phyloP scores from a whole-genome alignment of 2,797 vertebrate species.

The Euphonia xanthogaster region DNA sequence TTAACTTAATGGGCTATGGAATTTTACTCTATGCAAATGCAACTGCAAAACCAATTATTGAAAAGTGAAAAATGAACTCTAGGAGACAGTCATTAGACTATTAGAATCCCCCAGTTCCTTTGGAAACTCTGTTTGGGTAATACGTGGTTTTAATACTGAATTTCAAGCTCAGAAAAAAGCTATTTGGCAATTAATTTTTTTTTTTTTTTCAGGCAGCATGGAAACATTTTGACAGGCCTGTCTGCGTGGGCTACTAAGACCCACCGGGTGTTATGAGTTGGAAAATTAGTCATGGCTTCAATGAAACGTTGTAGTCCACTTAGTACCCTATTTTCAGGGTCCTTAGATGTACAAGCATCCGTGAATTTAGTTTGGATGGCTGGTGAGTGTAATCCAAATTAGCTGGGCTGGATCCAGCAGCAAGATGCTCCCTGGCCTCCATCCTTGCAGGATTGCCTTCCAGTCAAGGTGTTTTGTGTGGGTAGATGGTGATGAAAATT shows the following conservation, averaged over 20 bases:
- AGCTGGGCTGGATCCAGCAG: background rate
- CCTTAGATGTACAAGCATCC: background rate
- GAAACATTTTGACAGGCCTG: slow-evolving; percentile 42
- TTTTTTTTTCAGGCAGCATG: background rate
- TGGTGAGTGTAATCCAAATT: background rate
- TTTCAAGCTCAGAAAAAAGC: background rate
- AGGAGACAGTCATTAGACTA: slow-evolving; percentile 60
- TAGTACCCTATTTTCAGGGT: slow-evolving; percentile 1
- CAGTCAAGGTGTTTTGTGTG: background rate
- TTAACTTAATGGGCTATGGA: slow-evolving; percentile 75
- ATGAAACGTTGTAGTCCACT: background rate
- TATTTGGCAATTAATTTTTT: background rate
- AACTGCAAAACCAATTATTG: slow-evolving; percentile 63
- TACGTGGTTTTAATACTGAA: slow-evolving; percentile 48
- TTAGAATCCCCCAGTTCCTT: slow-evolving; percentile 41
- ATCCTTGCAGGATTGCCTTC: background rate
- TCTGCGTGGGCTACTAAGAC: background rate
- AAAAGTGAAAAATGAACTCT: slow-evolving; percentile 68
- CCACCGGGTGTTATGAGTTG: background rate
- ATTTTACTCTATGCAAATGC: slow-evolving; percentile 69
- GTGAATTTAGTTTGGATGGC: background rate
- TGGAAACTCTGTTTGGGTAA: slow-evolving; percentile 26
- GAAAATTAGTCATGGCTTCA: slow-evolving; percentile 20
- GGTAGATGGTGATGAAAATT: background rate
- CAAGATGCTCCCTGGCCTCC: background rate